Evolutionary conservation across 2,797 vertebrate genomes (phyloP).

Genomic region (Columba guinea): DNA sequence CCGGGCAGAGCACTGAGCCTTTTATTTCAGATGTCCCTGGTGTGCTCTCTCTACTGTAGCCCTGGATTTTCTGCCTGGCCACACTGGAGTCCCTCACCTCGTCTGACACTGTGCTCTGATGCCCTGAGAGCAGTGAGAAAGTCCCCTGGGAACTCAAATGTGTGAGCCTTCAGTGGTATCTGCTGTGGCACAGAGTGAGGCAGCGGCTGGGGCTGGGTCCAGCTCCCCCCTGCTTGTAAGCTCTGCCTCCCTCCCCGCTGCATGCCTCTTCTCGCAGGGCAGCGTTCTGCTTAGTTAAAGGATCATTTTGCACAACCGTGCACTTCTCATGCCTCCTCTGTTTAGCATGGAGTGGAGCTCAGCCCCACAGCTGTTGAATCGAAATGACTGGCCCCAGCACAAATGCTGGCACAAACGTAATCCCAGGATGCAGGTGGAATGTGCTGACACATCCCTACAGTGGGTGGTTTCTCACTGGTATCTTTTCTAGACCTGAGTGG

Average conservation of each 20-base stretch:
- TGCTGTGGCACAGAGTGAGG: rapidly evolving
- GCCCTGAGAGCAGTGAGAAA: not conserved
- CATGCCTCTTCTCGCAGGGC: not conserved
- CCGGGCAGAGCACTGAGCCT: rapidly evolving
- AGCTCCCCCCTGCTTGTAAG: rapidly evolving
- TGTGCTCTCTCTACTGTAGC: not conserved
- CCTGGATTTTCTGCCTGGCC: not conserved
- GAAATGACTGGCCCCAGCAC: not conserved
- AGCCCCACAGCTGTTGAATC: not conserved
- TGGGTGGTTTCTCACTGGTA: not conserved
- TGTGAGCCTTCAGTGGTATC: not conserved
- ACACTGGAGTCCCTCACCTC: not conserved
- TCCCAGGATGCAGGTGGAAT: not conserved
- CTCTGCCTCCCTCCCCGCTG: not conserved
- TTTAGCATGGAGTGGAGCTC: not conserved
- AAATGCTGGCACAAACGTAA: not conserved
- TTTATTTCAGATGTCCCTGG: not conserved
- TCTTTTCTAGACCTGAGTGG: not conserved
- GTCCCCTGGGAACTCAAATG: not conserved
- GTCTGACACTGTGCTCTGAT: rapidly evolving
- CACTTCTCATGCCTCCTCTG: not conserved
- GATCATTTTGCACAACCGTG: not conserved
- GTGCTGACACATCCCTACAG: not conserved
- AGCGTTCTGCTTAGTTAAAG: not conserved
- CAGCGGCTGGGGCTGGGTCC: not conserved